phyloP scores from a whole-genome alignment of 2,888 invertebrate species.

The Galeruca laticollis region DNA sequence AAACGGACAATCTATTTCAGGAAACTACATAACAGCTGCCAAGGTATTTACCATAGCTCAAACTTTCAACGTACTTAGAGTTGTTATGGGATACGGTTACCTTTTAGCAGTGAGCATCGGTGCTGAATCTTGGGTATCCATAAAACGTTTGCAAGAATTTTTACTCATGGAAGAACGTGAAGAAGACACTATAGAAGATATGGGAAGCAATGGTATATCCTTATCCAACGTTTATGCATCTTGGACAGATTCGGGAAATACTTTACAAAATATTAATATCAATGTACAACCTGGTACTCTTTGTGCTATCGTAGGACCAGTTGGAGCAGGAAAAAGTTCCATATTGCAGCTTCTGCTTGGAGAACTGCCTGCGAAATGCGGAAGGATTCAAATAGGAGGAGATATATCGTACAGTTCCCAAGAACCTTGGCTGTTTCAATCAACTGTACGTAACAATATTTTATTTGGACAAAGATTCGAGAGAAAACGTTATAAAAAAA shows the following conservation, averaged over 20 bases:
- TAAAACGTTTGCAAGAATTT: slow-evolving; percentile 71
- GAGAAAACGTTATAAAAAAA: slow-evolving; percentile 65
- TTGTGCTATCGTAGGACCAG: slow-evolving; percentile 87
- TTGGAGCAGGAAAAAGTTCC: slow-evolving; percentile 86
- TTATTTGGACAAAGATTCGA: slow-evolving; percentile 68
- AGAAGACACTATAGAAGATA: slow-evolving; percentile 50
- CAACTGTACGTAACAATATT: slow-evolving; percentile 68
- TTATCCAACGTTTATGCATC: slow-evolving; percentile 57
- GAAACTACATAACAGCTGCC: slow-evolving; percentile 63
- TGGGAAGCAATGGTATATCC: slow-evolving; percentile 47
- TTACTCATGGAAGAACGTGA: slow-evolving; percentile 71
- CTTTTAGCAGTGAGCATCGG: slow-evolving; percentile 71
- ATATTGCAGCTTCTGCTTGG: slow-evolving; percentile 69
- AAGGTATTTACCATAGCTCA: slow-evolving; percentile 68
- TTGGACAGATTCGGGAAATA: slow-evolving; percentile 53
- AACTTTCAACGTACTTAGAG: slow-evolving; percentile 67
- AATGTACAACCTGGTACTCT: slow-evolving; percentile 67
- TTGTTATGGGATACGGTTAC: slow-evolving; percentile 73
- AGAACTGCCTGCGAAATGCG: slow-evolving; percentile 70
- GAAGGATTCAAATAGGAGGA: slow-evolving; percentile 70
- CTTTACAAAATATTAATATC: slow-evolving; percentile 64
- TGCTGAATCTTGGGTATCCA: slow-evolving; percentile 72
- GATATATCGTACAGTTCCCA: slow-evolving; percentile 72
- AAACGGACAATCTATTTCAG: too few species aligned
- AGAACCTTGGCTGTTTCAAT: slow-evolving; percentile 75